phyloP scores from a whole-genome alignment of 92 coral and sea anemone species.

The Epizoanthus rinbou region DNA sequence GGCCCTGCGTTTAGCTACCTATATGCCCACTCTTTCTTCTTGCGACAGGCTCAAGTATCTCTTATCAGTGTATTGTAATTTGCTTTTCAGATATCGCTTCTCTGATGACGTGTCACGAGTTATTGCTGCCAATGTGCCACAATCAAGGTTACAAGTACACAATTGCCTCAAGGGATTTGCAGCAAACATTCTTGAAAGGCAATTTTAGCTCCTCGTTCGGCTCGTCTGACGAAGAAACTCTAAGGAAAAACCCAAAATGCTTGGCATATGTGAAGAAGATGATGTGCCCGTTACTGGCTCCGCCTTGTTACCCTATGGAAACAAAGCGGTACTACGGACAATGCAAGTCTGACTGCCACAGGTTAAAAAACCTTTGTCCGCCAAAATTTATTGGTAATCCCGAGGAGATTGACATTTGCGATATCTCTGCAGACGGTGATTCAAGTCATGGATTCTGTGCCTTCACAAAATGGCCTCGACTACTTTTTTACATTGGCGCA shows the following conservation, averaged over 20 bases:
- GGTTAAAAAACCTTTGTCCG: slow-evolving; percentile 16
- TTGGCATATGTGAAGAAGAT: slow-evolving; percentile 25
- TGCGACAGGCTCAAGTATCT: neutral
- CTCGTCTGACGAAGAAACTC: neutral
- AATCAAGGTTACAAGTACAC: slow-evolving; percentile 28
- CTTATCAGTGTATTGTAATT: neutral
- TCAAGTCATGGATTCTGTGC: slow-evolving; percentile 34
- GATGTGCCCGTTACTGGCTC: slow-evolving; percentile 1
- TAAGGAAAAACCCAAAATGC: slow-evolving; percentile 6
- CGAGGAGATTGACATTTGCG: neutral
- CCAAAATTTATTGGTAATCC: neutral
- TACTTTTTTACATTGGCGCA: too few species aligned
- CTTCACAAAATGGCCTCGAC: slow-evolving; percentile 33
- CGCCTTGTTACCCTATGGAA: slow-evolving; percentile 36
- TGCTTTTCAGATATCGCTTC: slow-evolving; percentile 10
- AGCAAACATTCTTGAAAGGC: neutral
- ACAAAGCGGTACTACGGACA: slow-evolving; percentile 21
- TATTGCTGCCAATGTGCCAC: slow-evolving; percentile 19
- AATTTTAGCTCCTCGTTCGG: neutral
- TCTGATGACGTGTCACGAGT: slow-evolving; percentile 16
- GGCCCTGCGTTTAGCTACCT: too few species aligned
- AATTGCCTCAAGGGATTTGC: slow-evolving; percentile 12
- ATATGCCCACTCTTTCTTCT: too few species aligned
- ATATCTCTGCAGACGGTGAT: slow-evolving; percentile 5
- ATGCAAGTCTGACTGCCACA: slow-evolving; percentile 24